Percentiles rank a stretch among this genome's conserved stretches.
Conservation (phyloP, 2,888 invertebrate genomes). For the Hydrotaea cyrtoneurina region DNA sequence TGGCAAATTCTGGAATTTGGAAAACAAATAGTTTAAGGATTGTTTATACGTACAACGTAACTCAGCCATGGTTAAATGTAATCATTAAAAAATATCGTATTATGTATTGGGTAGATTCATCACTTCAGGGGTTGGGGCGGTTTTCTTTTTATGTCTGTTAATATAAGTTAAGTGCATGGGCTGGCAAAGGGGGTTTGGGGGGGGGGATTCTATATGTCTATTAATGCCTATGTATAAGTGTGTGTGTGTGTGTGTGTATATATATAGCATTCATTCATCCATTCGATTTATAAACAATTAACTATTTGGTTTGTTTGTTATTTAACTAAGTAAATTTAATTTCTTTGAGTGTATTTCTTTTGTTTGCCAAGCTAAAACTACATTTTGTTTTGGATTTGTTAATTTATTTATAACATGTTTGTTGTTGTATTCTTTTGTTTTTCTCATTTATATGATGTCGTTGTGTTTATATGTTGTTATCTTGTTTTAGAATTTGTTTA, state of each 20-base stretch:
- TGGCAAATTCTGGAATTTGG: not conserved
- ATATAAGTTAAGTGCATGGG: conserved; percentile 54
- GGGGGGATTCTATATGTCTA: conserved; percentile 26
- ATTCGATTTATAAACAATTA: conserved; percentile 62
- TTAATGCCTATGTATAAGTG: conserved; percentile 29
- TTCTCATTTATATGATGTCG: conserved; percentile 64
- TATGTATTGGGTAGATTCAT: not conserved
- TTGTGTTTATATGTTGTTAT: conserved; percentile 56
- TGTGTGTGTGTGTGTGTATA: conserved; percentile 48
- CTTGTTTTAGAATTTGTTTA: conserved; percentile 38
- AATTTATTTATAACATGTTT: conserved; percentile 34
- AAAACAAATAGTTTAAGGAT: conserved; percentile 12
- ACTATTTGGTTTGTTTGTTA: conserved; percentile 56
- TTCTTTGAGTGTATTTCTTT: conserved; percentile 55
- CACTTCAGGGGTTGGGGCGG: not conserved
- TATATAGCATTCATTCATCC: conserved; percentile 12
- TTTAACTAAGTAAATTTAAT: conserved; percentile 53
- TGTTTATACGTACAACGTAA: conserved; percentile 59
- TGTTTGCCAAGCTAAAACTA: conserved; percentile 59
- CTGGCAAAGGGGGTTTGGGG: not conserved
- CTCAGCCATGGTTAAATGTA: not conserved
- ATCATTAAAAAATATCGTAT: not conserved
- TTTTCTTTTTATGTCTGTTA: not conserved
- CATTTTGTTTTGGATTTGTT: conserved; percentile 18
- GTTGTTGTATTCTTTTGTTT: conserved; percentile 11